These are phyloP conservation scores for Diorhabda carinulata DNA, from an alignment of 1,140 invertebrate species.

Conservation along the genomic window DNA sequence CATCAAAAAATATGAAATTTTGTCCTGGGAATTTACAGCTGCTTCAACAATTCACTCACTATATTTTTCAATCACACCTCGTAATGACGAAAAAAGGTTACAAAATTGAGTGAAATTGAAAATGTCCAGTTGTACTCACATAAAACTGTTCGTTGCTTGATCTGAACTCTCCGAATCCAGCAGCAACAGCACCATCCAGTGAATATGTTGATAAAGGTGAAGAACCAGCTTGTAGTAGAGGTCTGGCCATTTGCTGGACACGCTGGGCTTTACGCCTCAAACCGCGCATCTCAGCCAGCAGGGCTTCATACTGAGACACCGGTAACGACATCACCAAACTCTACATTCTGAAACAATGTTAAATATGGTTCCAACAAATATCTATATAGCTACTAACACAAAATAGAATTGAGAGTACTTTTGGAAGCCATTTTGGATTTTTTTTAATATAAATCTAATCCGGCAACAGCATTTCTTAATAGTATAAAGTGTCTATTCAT, in stretches of 20 bases:
- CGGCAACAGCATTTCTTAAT: too few relatives aligned
- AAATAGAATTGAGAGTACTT: too few relatives aligned
- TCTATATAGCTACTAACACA: too few relatives aligned
- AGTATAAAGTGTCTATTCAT: too few relatives aligned
- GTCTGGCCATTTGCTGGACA: constrained; percentile 45
- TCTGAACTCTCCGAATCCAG: not conserved
- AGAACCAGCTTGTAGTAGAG: constrained; percentile 30
- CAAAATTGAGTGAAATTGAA: too few relatives aligned
- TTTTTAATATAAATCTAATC: too few relatives aligned
- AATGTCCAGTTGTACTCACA: not conserved
- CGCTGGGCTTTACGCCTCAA: constrained; percentile 44
- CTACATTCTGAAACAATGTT: constrained; percentile 14
- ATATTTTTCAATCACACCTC: too few relatives aligned
- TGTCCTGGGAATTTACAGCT: too few relatives aligned
- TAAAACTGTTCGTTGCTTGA: not conserved
- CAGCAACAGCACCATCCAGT: not conserved
- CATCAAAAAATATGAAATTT: too few relatives aligned
- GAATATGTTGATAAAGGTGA: constrained; percentile 14
- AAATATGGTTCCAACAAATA: not conserved
- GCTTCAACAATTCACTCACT: too few relatives aligned
- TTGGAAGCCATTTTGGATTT: too few relatives aligned
- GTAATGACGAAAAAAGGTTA: too few relatives aligned
- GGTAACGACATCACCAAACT: constrained; percentile 40
- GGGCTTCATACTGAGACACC: constrained; percentile 47
- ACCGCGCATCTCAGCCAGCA: constrained; percentile 44